Evolutionary conservation across 2,797 vertebrate genomes (phyloP).

Genomic region (Nannoperca obscura): DNA sequence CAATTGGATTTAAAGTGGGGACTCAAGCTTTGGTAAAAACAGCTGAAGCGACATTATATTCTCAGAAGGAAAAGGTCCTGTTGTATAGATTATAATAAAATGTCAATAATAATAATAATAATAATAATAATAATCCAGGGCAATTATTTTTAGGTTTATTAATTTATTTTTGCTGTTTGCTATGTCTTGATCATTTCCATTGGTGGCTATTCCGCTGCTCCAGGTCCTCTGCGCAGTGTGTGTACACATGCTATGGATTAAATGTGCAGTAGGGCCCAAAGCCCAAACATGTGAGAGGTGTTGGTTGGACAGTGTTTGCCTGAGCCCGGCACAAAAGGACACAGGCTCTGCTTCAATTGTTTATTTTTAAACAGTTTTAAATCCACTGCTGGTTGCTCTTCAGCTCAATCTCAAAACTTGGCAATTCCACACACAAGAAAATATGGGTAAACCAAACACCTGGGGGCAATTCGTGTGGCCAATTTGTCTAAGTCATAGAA

Average conservation of each 20-base stretch:
- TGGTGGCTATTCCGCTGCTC: neutral
- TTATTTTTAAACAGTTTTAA: slow-evolving; percentile 39
- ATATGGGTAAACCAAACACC: slow-evolving; percentile 30
- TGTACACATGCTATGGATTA: slow-evolving; percentile 62
- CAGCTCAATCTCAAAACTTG: slow-evolving; percentile 15
- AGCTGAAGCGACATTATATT: neutral
- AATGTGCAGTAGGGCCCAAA: slow-evolving; percentile 46
- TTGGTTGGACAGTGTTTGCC: slow-evolving; percentile 52
- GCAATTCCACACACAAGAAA: slow-evolving; percentile 1
- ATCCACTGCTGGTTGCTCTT: slow-evolving; percentile 14
- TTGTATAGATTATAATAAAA: no score
- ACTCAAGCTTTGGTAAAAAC: slow-evolving; percentile 1
- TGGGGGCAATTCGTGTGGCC: slow-evolving; percentile 17
- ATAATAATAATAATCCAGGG: no score
- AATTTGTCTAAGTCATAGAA: slow-evolving; percentile 16
- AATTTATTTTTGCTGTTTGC: neutral
- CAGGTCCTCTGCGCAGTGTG: slow-evolving; percentile 23
- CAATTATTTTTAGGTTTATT: no score
- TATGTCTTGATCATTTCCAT: slow-evolving; percentile 6
- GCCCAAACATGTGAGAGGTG: slow-evolving; percentile 66
- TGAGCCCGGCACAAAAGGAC: slow-evolving; percentile 50
- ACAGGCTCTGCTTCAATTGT: slow-evolving; percentile 45
- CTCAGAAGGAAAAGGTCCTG: neutral
- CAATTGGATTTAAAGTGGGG: neutral
- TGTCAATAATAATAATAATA: no score